phyloP scores from a whole-genome alignment of 2,888 invertebrate genomes.

The Rhopalosiphum nymphaeae region DNA sequence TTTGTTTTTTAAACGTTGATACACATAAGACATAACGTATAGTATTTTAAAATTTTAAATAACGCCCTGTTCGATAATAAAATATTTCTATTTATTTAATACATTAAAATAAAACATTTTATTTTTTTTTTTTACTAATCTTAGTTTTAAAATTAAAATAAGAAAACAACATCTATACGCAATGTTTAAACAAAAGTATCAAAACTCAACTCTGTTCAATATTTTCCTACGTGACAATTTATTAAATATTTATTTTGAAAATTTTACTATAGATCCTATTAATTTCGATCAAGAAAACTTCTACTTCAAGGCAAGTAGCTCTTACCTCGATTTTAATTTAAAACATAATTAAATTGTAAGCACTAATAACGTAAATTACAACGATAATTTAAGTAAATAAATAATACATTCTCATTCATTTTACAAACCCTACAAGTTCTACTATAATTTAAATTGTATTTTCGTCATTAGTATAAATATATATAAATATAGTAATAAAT shows the following conservation, averaged over 20 bases:
- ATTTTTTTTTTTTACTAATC: too few relatives aligned
- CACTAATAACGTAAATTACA: neutral
- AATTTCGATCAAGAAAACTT: neutral
- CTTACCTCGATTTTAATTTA: neutral
- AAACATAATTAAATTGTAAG: neutral
- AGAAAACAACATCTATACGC: too few relatives aligned
- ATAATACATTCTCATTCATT: neutral
- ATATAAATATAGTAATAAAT: neutral
- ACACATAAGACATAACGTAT: neutral
- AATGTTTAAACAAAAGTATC: neutral
- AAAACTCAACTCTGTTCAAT: neutral
- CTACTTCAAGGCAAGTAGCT: neutral
- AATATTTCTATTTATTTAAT: neutral
- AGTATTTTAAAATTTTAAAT: neutral
- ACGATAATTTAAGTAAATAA: neutral
- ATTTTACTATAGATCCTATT: neutral
- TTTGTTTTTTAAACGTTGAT: neutral
- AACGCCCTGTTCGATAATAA: neutral
- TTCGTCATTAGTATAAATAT: neutral
- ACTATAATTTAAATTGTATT: neutral
- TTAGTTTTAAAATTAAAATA: too few relatives aligned
- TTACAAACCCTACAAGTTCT: neutral
- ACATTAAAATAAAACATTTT: neutral
- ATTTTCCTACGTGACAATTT: neutral
- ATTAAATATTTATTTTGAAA: neutral